A percentile compares a stretch with the other conserved stretches of the same genome.
Conservation (phyloP, 2,797 vertebrate species). For the Smutsia gigantea region DNA sequence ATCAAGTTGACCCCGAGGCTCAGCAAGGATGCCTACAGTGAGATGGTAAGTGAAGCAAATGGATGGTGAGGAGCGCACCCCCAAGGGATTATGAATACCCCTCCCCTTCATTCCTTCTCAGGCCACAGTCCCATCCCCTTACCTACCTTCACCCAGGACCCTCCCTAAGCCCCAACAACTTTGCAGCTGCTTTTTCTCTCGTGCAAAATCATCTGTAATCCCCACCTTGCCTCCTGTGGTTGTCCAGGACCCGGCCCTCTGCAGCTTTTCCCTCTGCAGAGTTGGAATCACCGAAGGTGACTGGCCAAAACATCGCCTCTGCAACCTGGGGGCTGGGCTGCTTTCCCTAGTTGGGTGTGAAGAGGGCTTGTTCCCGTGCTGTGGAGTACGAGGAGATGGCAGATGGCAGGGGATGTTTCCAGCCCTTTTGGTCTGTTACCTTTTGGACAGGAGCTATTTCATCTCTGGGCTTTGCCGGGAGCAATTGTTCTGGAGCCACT, state of each 20-base stretch:
- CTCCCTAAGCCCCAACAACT: constrained; percentile 51
- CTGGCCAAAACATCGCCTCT: constrained; percentile 69
- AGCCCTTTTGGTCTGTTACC: constrained; percentile 88
- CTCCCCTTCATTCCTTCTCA: constrained; percentile 26
- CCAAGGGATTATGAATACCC: constrained; percentile 18
- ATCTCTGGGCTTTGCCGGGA: background rate
- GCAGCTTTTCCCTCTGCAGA: constrained; percentile 68
- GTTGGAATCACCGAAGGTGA: constrained; percentile 69
- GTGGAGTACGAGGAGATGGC: constrained; percentile 74
- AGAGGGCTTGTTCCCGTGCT: constrained; percentile 53
- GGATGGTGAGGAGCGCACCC: constrained; percentile 22
- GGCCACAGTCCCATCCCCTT: background rate
- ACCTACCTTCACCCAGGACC: constrained; percentile 36
- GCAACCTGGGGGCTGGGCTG: constrained; percentile 73
- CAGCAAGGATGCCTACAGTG: constrained; percentile 97
- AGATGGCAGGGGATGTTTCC: constrained; percentile 89
- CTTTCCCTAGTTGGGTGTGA: constrained; percentile 47
- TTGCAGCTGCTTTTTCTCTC: constrained; percentile 54
- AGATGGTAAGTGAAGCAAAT: constrained; percentile 93
- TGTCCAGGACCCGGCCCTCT: constrained; percentile 55
- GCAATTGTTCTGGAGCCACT: constrained; percentile 25
- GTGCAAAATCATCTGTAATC: background rate
- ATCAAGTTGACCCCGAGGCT: constrained; percentile 97
- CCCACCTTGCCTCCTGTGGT: constrained; percentile 9
- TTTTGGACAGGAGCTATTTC: constrained; percentile 5